Evolutionary conservation across 2,888 invertebrate genomes (phyloP).

Genomic region (Scrobipalpa costella): DNA sequence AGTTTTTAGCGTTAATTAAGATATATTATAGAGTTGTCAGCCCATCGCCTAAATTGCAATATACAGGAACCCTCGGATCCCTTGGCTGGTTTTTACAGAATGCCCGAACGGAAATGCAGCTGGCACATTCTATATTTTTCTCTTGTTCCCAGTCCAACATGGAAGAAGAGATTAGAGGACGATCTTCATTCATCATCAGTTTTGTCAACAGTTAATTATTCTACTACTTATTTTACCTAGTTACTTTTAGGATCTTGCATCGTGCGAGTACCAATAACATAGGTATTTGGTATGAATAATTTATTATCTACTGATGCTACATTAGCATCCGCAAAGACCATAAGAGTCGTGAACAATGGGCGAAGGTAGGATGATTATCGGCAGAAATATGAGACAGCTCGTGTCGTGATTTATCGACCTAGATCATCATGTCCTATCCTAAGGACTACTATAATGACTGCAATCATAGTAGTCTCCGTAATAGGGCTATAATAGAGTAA

Average conservation of each 20-base stretch:
- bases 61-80: too few species aligned
- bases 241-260: not conserved
- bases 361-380: conserved; percentile 60
- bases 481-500: conserved; percentile 36
- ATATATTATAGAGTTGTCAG: too few species aligned
- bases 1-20: too few species aligned
- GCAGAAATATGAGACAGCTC: conserved; percentile 49
- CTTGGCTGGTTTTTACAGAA: too few species aligned
- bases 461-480: conserved; percentile 43
- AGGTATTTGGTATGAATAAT: conserved; percentile 58
- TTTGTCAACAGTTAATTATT: too few species aligned
- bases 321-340: conserved; percentile 54
- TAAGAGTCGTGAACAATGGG: conserved; percentile 62
- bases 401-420: conserved; percentile 56
- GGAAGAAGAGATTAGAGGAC: too few species aligned
- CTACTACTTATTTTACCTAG: not conserved
- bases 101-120: too few species aligned
- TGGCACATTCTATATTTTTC: too few species aligned
- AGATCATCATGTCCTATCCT: conserved; percentile 44
- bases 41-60: too few species aligned
- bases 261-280: not conserved
- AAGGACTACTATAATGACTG: conserved; percentile 37
- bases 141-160: too few species aligned
- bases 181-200: too few species aligned
- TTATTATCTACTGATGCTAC: conserved; percentile 26